phyloP scores from a whole-genome alignment of 2,113 vertebrate species.

The Oreochromis tanganicae region DNA sequence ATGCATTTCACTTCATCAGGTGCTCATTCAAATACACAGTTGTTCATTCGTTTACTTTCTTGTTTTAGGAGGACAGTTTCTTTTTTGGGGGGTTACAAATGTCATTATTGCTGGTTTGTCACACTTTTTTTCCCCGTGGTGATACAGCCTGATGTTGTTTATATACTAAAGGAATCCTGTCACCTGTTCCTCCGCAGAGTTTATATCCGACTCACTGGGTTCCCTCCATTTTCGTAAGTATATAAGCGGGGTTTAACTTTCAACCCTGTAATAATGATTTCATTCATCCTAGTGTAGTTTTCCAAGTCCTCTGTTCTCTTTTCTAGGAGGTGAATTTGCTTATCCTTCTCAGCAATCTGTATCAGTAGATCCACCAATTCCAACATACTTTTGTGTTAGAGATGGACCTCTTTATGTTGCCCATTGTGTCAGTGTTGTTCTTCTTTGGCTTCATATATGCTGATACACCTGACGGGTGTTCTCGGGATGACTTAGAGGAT shows the following conservation, averaged over 20 bases:
- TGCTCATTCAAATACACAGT: not conserved
- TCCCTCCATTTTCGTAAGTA: not conserved
- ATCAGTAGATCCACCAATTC: not conserved
- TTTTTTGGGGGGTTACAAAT: not conserved
- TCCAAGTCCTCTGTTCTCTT: not conserved
- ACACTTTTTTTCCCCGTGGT: not conserved
- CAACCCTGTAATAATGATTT: not conserved
- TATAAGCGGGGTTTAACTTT: not conserved
- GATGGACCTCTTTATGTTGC: not conserved
- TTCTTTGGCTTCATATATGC: not conserved
- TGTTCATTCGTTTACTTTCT: not conserved
- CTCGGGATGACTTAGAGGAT: accelerated
- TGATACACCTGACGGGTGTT: not conserved
- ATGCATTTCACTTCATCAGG: not conserved
- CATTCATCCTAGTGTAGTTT: not conserved
- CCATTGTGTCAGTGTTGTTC: not conserved
- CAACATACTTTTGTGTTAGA: not conserved
- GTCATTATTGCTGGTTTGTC: not conserved
- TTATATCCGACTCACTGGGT: not conserved
- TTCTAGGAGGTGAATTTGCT: not conserved
- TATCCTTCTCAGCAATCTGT: not conserved
- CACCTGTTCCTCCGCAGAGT: not conserved
- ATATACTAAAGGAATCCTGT: not conserved
- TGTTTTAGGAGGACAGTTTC: not conserved
- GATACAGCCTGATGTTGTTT: not conserved